These are phyloP conservation scores for Helogale parvula DNA, from an alignment of 2,113 vertebrate genomes.

Conservation along the genomic window DNA sequence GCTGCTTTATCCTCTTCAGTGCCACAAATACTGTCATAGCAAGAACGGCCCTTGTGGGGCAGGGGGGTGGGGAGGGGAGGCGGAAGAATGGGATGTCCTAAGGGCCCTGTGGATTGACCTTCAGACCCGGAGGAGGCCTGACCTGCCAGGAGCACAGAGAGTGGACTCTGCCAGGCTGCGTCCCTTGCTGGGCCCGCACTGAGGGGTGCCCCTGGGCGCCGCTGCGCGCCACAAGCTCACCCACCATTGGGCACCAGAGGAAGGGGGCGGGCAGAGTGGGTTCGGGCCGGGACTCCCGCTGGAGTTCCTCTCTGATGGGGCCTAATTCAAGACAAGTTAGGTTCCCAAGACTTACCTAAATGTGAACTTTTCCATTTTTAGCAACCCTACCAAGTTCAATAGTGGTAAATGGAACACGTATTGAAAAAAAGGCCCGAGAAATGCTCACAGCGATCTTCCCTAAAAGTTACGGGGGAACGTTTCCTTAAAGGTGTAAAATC, in stretches of 20 bases:
- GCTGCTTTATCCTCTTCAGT: conserved; percentile 57
- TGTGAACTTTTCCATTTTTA: not conserved
- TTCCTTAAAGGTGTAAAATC: not conserved
- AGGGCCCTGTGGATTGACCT: not conserved
- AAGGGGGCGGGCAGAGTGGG: not conserved
- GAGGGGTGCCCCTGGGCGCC: not conserved
- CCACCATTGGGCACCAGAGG: fast-evolving
- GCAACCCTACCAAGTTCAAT: not conserved
- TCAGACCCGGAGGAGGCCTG: not conserved
- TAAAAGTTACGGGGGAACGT: not conserved
- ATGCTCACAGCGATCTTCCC: not conserved
- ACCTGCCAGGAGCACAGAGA: not conserved
- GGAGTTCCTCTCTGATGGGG: not conserved
- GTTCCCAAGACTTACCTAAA: not conserved
- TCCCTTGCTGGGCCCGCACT: not conserved
- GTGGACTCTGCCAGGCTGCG: not conserved
- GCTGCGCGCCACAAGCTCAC: not conserved
- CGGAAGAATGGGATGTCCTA: not conserved
- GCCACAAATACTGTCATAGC: not conserved
- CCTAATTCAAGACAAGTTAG: not conserved
- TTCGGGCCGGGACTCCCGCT: not conserved
- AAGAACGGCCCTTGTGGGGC: not conserved
- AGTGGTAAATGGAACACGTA: not conserved
- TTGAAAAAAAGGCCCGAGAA: not conserved
- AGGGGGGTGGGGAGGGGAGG: not conserved